Evolutionary conservation across 1,140 invertebrate species (phyloP), one percentile per base, ranked within the genome.

Genomic region (Chlorops oryzae): DNA sequence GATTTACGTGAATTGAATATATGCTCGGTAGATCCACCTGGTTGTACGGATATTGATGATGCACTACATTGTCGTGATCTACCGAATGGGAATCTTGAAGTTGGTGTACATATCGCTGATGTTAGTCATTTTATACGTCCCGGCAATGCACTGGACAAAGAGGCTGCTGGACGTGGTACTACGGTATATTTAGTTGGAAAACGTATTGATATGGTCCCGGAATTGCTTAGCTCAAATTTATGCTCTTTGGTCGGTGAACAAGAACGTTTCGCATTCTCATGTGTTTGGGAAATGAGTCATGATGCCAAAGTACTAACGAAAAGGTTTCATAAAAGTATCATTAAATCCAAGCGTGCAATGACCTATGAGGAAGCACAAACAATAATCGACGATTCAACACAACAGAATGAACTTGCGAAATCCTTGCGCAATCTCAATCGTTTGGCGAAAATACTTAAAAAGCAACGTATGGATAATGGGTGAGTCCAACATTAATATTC

Each of bases 31-130:
- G 96, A 99, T 80, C 96, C 96, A 21, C 93, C 93, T 2, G 96
- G 96, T 1, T 99, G 96, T 75, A 99, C 96, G 2, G 96, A 99
- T 73, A 99, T 99, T 57, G 97, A 99, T 73, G 97, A 99, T 76
- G 96, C 96, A 0, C 74, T 99, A 2, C 97, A 99, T 73, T 97
- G 92, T 62, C 75, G 82, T 34, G 64, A 78, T 24, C 68, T 96
- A 15, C 75, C 78, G 0, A 87, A 89, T 70, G 85, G 83, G 3
- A 90, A 90, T 56, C 78, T 80, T 25, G 86, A 96, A 75, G 89
- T 96, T 52, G 94, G 93, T 7, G 94, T 98, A 1, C 94, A 97
- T 65, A 97, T 97, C 56, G 90, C 90, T 3, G 94, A 97, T 77
- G 93, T 98, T 1, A 90, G 90, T 2, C 86, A 97, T 76, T 98